Evolutionary conservation across 2,797 vertebrate genomes (phyloP), one percentile per base, ranked within the genome.

Genomic region (Micromesistius poutassou): DNA sequence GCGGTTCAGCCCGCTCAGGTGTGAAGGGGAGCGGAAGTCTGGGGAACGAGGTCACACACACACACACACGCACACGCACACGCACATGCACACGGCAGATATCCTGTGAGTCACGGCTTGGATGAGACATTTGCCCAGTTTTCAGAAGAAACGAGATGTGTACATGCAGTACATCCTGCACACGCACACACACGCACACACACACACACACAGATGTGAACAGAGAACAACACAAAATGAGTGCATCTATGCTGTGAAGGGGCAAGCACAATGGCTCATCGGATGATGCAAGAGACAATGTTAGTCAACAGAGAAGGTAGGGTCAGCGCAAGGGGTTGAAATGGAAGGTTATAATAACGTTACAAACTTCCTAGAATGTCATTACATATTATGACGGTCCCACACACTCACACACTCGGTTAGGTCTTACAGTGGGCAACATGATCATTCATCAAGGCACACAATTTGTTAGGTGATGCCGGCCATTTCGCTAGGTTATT

Each of bases 21-120:
- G 95, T 12, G 96, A 95, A 0, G 96, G 95, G 0, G 97, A 97
- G 22, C 95, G 96, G 3, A 93, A 91, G 80, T 98, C 97, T 98
- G 91, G 82, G 83, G 76, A n/a, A 66, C 68, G 78, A 66, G 46
- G 33, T 36, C 30, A 42, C 25, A 73, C 16, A 75, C 46, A 75
- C 73, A 42, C 33, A 42, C 50, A 73, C 71, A 70, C 38, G 8
- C 25, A 30, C 66, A 50, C n/a, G n/a, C n/a, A n/a, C n/a, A n/a
- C n/a, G n/a, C n/a, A n/a, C n/a, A n/a, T n/a, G n/a, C n/a, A n/a
- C n/a, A n/a, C n/a, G n/a, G n/a, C n/a, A n/a, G n/a, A n/a, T n/a
- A n/a, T 40, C 10, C 38, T 40, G 38, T 40, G 6, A 40, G 5
- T 40, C 38, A 12, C 38, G 38, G 10, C 38, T 2, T 5, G 1